Base-by-base conservation (phyloP, 2,113 vertebrate species). In the Noturus placidus region DNA sequence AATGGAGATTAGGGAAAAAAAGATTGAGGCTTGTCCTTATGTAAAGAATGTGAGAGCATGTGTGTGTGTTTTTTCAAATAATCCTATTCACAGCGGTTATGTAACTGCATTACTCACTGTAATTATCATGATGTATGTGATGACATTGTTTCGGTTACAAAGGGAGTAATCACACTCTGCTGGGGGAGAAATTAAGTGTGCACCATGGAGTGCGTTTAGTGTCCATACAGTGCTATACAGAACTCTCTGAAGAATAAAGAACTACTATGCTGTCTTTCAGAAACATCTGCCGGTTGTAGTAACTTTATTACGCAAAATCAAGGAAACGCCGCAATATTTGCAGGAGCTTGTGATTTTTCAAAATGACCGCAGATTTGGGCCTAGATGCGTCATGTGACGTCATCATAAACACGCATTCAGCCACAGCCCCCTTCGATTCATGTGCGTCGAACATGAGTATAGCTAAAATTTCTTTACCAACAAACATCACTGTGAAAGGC, bases 81-180 rank as follows among this genome's bases (percentile, higher is more conserved):
- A 54, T 69, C 82, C 46, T 84, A 54, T 74, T 84, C 83, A 56
- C 50, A 15, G 57, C 38, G 8, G 83, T 88, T 86, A 86, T 50
- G 52, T 59, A 90, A 86, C 69, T 61, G 14, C 72, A 74, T 30
- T 14, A 27, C 63, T 52, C 77, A 46, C 86, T 85, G 69, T 77
- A 76, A 87, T 89, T 87, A 87, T 52, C 54, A 19, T 82, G 69
- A 78, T 84, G 42, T 61, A 67, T 89, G 83, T 54, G 67, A 65
- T 78, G 86, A 88, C 86, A 63, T 30, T 30, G 46, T 69, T 82
- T 82, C 42, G 72, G 42, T 70, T 84, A 80, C 85, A 84, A 46
- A 69, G 74, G 63, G 59, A 42, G 65, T 81, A 87, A 84, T 89
- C 87, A 84, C 14, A 50, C 83, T 63, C 22, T 5, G 7, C 69